Base-by-base conservation (phyloP, 2,113 vertebrate species). In the Odontophorus gujanensis region DNA sequence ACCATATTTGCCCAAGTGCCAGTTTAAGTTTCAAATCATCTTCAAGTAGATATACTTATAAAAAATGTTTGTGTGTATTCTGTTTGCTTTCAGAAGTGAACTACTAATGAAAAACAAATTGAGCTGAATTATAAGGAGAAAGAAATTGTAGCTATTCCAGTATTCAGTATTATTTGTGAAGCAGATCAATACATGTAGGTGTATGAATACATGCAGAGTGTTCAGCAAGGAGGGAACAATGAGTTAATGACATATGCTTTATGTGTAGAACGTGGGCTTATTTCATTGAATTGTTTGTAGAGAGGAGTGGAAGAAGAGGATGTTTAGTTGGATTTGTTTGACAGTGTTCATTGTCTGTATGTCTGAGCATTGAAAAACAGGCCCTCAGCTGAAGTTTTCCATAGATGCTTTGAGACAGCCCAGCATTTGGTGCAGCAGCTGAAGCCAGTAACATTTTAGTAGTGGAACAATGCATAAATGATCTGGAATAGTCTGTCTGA, bases 401-500 rank as follows among this genome's bases (percentile, higher is more conserved):
- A 15, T 26, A 42, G 66, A 47, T 7, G 19, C n/a, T 68, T 85
- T 10, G 28, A 59, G 81, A 55, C 28, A 66, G 43, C 40, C 19
- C 72, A 77, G 19, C 42, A 42, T 71, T 94, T 81, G 78, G 45
- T 62, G 30, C 4, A n/a, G 59, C 80, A 94, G 83, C 67, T 95
- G 87, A 94, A 86, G 67, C 55, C 80, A 66, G 20, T 47, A 47
- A 66, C 40, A 22, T 47, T 67, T 89, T 84, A 21, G 18, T 20
- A 51, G 40, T 40, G 58, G 76, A 92, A 91, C 50, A 65, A 47
- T 66, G 71, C 43, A 40, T 92, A 77, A 89, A 80, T 93, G 51
- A 72, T 93, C 83, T 85, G 72, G 36, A 91, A 87, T 85, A 51
- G 51, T 72, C 77, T 69, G 36, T 89, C 45, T 45, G 83, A 89